Evolutionary conservation across 2,113 vertebrate species (phyloP).

Genomic region (Festucalex cinctus): DNA sequence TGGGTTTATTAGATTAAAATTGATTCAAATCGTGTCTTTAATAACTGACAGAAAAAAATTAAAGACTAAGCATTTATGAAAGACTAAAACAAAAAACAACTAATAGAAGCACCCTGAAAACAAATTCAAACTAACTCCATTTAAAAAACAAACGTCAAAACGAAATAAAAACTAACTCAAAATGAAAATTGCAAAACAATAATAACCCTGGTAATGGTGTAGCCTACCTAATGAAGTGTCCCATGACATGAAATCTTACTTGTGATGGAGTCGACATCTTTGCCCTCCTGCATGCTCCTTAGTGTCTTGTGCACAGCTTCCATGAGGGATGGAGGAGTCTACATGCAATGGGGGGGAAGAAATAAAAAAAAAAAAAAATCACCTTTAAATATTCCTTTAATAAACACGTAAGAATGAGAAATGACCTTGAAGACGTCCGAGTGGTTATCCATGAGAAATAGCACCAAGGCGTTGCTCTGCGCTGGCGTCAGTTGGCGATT

Average conservation of each 20-base stretch:
- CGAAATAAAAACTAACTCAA: no score
- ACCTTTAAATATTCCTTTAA: not conserved
- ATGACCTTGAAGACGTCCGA: constrained; percentile 78
- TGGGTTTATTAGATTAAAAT: no score
- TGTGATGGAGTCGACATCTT: constrained; percentile 71
- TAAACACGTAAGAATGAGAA: not conserved
- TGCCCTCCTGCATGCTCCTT: constrained; percentile 72
- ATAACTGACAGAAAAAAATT: no score
- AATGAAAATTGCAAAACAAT: no score
- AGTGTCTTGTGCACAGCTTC: constrained; percentile 76
- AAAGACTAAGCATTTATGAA: no score
- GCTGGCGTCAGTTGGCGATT: constrained; percentile 69
- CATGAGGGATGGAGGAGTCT: constrained; percentile 77
- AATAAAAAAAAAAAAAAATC: not conserved
- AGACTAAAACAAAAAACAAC: no score
- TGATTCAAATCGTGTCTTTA: no score
- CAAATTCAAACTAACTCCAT: no score
- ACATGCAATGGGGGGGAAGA: not conserved
- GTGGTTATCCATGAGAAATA: constrained; percentile 78
- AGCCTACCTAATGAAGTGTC: no score
- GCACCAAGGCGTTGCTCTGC: constrained; percentile 70
- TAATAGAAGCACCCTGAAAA: no score
- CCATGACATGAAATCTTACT: constrained; percentile 53
- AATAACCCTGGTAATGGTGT: no score
- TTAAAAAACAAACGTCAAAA: no score